A percentile compares a stretch with the other conserved stretches of the same genome.
phyloP scores from a whole-genome alignment of 1,140 invertebrate species.

The Drosophila chauvacae region DNA sequence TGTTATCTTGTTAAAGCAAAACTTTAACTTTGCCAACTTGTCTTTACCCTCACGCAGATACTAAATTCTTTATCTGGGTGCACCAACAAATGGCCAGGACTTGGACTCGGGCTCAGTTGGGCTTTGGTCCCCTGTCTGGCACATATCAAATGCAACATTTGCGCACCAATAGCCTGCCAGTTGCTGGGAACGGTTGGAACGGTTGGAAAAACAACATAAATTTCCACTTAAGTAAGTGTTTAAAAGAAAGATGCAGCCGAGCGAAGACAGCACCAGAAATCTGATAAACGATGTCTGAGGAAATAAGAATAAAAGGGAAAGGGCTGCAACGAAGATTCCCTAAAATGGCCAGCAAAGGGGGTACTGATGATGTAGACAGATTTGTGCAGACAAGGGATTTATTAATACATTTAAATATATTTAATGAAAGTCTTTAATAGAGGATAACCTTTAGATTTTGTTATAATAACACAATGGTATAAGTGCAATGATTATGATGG shows the following conservation, averaged over 20 bases:
- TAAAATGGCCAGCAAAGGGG: background rate
- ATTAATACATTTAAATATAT: too few relatives aligned
- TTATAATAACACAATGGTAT: too few relatives aligned
- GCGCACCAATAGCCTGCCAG: conserved; percentile 65
- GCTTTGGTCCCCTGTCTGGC: conserved; percentile 68
- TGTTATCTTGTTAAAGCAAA: conserved; percentile 83
- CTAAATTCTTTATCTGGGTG: conserved; percentile 58
- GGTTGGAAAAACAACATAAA: conserved; percentile 78
- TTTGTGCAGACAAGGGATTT: background rate
- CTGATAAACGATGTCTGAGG: conserved; percentile 72
- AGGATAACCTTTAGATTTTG: background rate
- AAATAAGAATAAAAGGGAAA: conserved; percentile 34
- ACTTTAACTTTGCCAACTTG: conserved; percentile 80
- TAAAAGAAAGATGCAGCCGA: conserved; percentile 73
- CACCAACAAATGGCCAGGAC: conserved; percentile 68
- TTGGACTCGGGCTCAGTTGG: conserved; percentile 49
- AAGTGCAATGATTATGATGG: too few relatives aligned
- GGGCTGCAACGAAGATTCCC: background rate
- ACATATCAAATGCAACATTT: conserved; percentile 82
- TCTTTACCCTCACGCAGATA: conserved; percentile 67
- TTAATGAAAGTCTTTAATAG: too few relatives aligned
- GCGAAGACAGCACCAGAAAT: conserved; percentile 42
- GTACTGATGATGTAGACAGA: background rate
- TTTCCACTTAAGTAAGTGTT: conserved; percentile 83
- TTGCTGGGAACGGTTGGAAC: conserved; percentile 41